These are phyloP conservation scores for Galemys pyrenaicus DNA, from an alignment of 2,113 vertebrate species.

Conservation along the genomic window DNA sequence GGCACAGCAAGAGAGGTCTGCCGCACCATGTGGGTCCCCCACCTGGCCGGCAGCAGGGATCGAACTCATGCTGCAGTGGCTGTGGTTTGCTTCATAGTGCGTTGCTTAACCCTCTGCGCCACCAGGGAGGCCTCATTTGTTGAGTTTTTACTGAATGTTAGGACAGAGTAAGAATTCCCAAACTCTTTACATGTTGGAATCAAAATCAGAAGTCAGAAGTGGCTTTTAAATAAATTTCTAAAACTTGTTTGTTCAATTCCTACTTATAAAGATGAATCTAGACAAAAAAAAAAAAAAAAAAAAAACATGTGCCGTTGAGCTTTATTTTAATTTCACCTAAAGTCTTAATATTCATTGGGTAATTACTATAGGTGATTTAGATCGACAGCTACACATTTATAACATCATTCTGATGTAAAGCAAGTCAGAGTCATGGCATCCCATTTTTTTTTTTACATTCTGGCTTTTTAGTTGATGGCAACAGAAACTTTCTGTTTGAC, in stretches of 20 bases:
- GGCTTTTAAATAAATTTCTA: not conserved
- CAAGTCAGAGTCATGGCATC: not conserved
- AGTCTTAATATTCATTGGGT: not conserved
- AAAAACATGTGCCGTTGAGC: not conserved
- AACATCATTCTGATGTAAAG: not conserved
- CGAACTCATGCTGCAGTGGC: too few relatives aligned
- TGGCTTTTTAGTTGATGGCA: not conserved
- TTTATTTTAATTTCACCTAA: not conserved
- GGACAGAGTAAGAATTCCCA: not conserved
- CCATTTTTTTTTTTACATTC: not conserved
- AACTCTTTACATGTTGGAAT: not conserved
- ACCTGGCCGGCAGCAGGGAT: too few relatives aligned
- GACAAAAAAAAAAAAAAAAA: too few relatives aligned
- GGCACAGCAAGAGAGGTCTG: too few relatives aligned
- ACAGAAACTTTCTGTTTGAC: not conserved
- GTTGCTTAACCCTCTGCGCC: too few relatives aligned
- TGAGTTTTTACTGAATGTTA: not conserved
- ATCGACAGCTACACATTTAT: not conserved
- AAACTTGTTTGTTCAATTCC: not conserved
- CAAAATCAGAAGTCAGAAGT: not conserved
- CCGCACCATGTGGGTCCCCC: too few relatives aligned
- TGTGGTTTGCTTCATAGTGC: too few relatives aligned
- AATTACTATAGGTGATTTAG: not conserved
- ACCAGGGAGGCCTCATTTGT: too few relatives aligned
- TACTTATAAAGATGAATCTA: not conserved